Base-by-base conservation (phyloP, 2,888 invertebrate genomes). In the Latheticus oryzae region DNA sequence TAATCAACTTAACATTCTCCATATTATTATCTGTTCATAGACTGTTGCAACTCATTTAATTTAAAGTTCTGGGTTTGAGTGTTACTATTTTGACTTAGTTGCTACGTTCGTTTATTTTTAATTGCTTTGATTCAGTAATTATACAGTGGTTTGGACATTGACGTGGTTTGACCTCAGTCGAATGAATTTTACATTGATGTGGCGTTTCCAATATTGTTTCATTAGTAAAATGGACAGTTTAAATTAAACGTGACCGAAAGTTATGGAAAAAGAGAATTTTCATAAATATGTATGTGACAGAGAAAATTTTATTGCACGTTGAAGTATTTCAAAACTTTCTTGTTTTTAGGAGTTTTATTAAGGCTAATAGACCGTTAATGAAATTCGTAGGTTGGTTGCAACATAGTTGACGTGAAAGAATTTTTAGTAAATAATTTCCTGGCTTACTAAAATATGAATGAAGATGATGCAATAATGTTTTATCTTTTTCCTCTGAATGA, bases 1-100 rank as follows among this genome's bases (percentile, higher is more conserved):
- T 55, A 64, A 59, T 63, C 62, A 62, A 60, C 53, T 58, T 61
- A 65, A 65, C 60, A 65, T 61, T 61, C n/a, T n/a, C n/a, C n/a
- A n/a, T 60, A 54, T 54, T 52, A 48, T 50, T 59, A 40, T 7
- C 15, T 7, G 26, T 24, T 42, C 23, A 33, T 33, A 33, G 15
- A 40, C 54, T 43, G 24, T 45, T 28, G 37, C 40, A 40, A 16
- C 21, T 30, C 53, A 45, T 54, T 54, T 35, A 33, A 53, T 53
- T 54, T 45, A 45, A 35, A 7, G 24, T 17, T 35, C 21, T 45
- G 51, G 37, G 15, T 48, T 17, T 9, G 37, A 16, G 32, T 13
- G 38, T 40, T 40, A 23, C 24, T 21, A 11, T 40, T 23, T 40
- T 19, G 21, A 28, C 5, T 24, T 32, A 21, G 15, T 9, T 12